Conservation (phyloP, 2,888 invertebrate genomes). For the Gibbula magus region DNA sequence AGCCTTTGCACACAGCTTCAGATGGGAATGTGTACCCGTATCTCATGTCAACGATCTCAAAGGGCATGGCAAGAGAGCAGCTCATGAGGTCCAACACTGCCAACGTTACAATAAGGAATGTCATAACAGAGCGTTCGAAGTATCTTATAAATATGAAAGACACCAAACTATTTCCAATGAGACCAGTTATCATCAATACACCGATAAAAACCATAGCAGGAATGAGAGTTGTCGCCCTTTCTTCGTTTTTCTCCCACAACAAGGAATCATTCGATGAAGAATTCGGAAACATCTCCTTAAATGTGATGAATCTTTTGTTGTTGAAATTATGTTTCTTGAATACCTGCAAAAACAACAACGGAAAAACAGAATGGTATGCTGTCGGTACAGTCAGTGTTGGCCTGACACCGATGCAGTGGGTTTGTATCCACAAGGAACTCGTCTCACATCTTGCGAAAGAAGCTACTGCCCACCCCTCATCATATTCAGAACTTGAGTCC, state of each 20-base stretch:
- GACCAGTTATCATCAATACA: slow-evolving; percentile 51
- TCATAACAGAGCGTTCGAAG: slow-evolving; percentile 49
- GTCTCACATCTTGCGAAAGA: too few relatives aligned
- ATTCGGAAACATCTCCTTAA: too few relatives aligned
- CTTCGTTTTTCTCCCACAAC: slow-evolving; percentile 34
- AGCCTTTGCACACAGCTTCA: slow-evolving; percentile 51
- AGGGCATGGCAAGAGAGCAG: slow-evolving; percentile 57
- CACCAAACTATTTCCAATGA: slow-evolving; percentile 58
- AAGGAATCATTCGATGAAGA: neutral
- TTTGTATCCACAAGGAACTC: too few relatives aligned
- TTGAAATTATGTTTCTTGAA: too few relatives aligned
- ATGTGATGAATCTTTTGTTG: too few relatives aligned
- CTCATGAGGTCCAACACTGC: slow-evolving; percentile 56
- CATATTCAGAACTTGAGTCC: too few relatives aligned
- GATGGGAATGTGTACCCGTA: slow-evolving; percentile 53
- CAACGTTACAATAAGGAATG: slow-evolving; percentile 54
- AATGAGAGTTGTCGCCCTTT: slow-evolving; percentile 27
- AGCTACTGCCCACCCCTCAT: too few relatives aligned
- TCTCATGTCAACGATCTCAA: slow-evolving; percentile 59
- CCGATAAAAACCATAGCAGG: slow-evolving; percentile 37
- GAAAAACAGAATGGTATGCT: too few relatives aligned
- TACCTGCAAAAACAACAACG: too few relatives aligned
- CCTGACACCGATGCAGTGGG: too few relatives aligned
- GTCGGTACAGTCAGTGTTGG: too few relatives aligned
- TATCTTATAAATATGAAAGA: slow-evolving; percentile 52